Evolutionary conservation across 2,888 invertebrate genomes (phyloP).

Genomic region (Holacanthella duospinosa): DNA sequence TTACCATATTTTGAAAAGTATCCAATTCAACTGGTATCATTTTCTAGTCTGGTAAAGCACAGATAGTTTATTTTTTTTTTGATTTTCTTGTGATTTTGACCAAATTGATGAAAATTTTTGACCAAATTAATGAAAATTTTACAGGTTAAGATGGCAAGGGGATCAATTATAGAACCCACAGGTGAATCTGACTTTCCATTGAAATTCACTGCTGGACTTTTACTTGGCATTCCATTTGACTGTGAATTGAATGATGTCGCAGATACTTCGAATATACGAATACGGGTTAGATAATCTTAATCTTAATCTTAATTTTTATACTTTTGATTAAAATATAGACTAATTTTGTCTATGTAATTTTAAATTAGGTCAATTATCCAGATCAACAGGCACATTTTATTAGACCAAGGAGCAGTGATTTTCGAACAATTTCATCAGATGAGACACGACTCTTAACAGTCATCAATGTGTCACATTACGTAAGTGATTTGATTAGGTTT

Average conservation of each 20-base stretch:
- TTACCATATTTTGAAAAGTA: conserved; percentile 64
- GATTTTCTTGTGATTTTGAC: neutral
- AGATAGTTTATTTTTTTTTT: neutral
- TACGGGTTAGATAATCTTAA: conserved; percentile 61
- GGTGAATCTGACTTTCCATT: conserved; percentile 69
- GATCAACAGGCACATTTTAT: conserved; percentile 79
- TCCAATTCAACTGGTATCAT: conserved; percentile 48
- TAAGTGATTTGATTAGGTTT: conserved; percentile 40
- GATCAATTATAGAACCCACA: conserved; percentile 71
- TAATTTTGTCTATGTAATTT: neutral
- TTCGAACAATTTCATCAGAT: conserved; percentile 47
- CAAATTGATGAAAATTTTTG: neutral
- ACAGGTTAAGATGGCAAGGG: conserved; percentile 67
- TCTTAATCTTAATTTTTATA: neutral
- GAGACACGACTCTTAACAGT: conserved; percentile 61
- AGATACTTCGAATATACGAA: conserved; percentile 60
- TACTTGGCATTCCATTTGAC: conserved; percentile 74
- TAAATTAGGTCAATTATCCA: conserved; percentile 55
- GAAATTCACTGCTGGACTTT: conserved; percentile 85
- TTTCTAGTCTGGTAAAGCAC: conserved; percentile 32
- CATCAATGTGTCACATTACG: conserved; percentile 78
- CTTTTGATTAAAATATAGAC: neutral
- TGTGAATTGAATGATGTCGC: conserved; percentile 73
- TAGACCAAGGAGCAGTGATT: conserved; percentile 64
- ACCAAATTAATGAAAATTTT: neutral